Evolutionary conservation across 2,888 invertebrate genomes (phyloP).

Genomic region (Acronicta aceris): DNA sequence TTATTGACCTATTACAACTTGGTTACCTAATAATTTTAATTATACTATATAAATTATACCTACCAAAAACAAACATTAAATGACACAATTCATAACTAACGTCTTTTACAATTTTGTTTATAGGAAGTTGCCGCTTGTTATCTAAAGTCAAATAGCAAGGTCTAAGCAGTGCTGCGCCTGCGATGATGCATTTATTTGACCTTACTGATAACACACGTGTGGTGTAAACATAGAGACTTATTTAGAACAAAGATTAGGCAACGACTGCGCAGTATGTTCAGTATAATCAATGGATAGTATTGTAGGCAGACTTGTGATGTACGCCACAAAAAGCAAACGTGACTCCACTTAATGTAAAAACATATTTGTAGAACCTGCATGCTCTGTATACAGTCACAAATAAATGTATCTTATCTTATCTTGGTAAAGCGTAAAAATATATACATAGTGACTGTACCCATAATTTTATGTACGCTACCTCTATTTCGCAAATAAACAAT

Average conservation of each 20-base stretch:
- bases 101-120: slow-evolving; percentile 13
- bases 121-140: slow-evolving; percentile 43
- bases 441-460: too few relatives aligned
- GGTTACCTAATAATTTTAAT: too few relatives aligned
- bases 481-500: too few relatives aligned
- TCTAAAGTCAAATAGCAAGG: slow-evolving; percentile 58
- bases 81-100: slow-evolving; percentile 13
- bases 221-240: slow-evolving; percentile 40
- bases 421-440: too few relatives aligned
- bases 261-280: slow-evolving; percentile 30
- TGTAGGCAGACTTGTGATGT: not conserved
- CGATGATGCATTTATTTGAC: slow-evolving; percentile 59
- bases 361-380: too few relatives aligned
- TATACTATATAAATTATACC: too few relatives aligned
- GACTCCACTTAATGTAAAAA: too few relatives aligned
- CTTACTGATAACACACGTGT: slow-evolving; percentile 56
- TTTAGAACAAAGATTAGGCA: slow-evolving; percentile 52
- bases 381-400: too few relatives aligned
- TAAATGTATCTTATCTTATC: too few relatives aligned
- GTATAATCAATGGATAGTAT: slow-evolving; percentile 20
- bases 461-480: too few relatives aligned
- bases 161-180: slow-evolving; percentile 47
- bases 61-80: slow-evolving; percentile 4
- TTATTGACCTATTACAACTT: too few relatives aligned
- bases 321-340: too few relatives aligned